Evolutionary conservation across 2,113 vertebrate genomes (phyloP).

Genomic region (Phyllostomus hastatus): DNA sequence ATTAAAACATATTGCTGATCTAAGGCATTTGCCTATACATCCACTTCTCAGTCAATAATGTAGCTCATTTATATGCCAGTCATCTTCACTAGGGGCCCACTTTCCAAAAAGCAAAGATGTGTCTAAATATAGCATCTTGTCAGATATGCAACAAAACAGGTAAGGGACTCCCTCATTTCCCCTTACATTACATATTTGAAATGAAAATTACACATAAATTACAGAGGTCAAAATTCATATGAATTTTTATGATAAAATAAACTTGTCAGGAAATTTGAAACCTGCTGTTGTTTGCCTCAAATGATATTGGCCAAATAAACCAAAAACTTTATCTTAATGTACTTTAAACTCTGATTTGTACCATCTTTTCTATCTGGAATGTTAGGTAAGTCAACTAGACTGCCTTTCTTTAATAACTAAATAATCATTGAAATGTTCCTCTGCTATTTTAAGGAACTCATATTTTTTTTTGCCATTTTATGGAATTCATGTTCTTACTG

Average conservation of each 20-base stretch:
- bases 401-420: neutral
- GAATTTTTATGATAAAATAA: neutral
- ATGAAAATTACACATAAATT: neutral
- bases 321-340: neutral
- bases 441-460: neutral
- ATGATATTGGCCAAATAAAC: neutral
- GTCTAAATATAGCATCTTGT: neutral
- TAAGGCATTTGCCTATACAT: neutral
- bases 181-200: neutral
- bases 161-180: neutral
- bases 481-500: neutral
- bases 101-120: neutral
- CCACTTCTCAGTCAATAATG: neutral
- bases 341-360: neutral
- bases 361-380: neutral
- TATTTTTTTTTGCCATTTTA: neutral
- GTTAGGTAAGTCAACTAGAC: neutral
- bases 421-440: neutral
- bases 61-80: neutral
- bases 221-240: neutral
- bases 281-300: neutral
- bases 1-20: neutral
- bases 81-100: neutral
- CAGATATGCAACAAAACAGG: neutral
- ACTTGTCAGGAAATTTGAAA: neutral